These are phyloP conservation scores for Brotogeris chrysoptera DNA, from an alignment of 2,797 vertebrate species.

Conservation along the genomic window DNA sequence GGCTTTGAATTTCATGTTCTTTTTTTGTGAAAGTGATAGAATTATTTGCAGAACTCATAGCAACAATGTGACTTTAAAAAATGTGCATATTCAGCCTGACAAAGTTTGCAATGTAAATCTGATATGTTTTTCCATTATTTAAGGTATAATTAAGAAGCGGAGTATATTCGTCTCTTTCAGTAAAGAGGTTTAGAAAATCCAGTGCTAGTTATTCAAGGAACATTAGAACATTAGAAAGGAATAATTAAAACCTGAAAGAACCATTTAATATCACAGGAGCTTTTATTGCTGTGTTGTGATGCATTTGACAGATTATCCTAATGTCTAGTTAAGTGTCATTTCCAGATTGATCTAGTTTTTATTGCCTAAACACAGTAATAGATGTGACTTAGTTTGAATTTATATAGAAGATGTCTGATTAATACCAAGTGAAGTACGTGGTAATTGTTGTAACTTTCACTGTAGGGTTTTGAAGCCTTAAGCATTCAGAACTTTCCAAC, in stretches of 20 bases:
- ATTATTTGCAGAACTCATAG: neutral
- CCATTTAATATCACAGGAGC: neutral
- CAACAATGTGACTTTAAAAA: neutral
- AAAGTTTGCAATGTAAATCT: neutral
- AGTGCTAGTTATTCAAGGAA: neutral
- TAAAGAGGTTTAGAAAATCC: neutral
- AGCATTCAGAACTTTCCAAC: neutral
- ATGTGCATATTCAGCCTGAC: neutral
- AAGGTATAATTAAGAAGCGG: neutral
- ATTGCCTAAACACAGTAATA: neutral
- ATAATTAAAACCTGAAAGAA: neutral
- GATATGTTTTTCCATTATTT: neutral
- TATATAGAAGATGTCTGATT: too few relatives aligned
- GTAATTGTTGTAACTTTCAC: neutral
- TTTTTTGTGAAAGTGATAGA: neutral
- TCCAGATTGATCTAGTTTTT: neutral
- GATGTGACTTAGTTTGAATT: too few relatives aligned
- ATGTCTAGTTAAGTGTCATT: neutral
- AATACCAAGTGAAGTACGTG: neutral
- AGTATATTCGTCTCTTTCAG: neutral
- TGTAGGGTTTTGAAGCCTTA: neutral
- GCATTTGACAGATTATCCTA: neutral
- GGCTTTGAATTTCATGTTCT: neutral
- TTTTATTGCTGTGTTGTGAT: neutral
- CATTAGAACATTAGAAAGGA: neutral